Percentiles rank a stretch among this genome's conserved stretches.
These are phyloP conservation scores for Chrysaora quinquecirrha DNA, from an alignment of 30 jellyfish, hydroid and myxozoan genomes.

Conservation along the genomic window DNA sequence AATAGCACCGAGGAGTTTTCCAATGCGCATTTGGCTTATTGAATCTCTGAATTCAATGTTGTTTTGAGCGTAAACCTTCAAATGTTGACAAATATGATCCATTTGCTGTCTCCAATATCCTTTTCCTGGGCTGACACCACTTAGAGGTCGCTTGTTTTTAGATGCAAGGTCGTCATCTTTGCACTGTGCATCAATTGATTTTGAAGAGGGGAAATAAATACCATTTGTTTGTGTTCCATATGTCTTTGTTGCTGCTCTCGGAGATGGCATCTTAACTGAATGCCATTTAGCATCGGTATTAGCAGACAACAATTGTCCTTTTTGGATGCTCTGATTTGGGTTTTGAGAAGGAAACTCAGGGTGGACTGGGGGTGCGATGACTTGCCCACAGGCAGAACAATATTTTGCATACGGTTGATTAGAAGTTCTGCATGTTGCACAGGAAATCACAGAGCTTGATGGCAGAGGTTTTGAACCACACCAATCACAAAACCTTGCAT, in stretches of 20 bases:
- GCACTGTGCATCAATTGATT: slow-evolving; percentile 48
- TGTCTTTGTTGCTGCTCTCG: slow-evolving; percentile 35
- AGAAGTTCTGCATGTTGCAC: slow-evolving; percentile 67
- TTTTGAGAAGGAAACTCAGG: slow-evolving; percentile 46
- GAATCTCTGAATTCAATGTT: slow-evolving; percentile 87
- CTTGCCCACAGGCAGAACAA: slow-evolving; percentile 86
- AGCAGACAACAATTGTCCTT: slow-evolving; percentile 12
- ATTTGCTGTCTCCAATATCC: slow-evolving; percentile 97
- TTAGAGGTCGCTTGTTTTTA: slow-evolving; percentile 39
- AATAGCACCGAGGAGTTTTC: slow-evolving; percentile 55
- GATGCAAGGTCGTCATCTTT: slow-evolving; percentile 33
- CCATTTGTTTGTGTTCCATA: slow-evolving; percentile 74
- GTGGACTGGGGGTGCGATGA: slow-evolving; percentile 79
- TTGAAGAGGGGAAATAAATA: slow-evolving; percentile 56
- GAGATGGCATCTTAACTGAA: slow-evolving; percentile 48
- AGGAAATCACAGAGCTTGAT: slow-evolving; percentile 61
- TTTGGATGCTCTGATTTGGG: slow-evolving; percentile 31
- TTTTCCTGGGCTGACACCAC: slow-evolving; percentile 91
- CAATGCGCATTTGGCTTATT: slow-evolving; percentile 60
- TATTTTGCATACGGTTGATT: slow-evolving; percentile 70
- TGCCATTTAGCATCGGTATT: slow-evolving; percentile 60
- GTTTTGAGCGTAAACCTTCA: slow-evolving; percentile 89
- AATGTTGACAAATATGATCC: slow-evolving; percentile 85
- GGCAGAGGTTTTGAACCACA: slow-evolving; percentile 89
- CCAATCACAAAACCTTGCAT: slow-evolving; percentile 99